Conservation (phyloP, 2,113 vertebrate genomes). For the Tapirus terrestris region DNA sequence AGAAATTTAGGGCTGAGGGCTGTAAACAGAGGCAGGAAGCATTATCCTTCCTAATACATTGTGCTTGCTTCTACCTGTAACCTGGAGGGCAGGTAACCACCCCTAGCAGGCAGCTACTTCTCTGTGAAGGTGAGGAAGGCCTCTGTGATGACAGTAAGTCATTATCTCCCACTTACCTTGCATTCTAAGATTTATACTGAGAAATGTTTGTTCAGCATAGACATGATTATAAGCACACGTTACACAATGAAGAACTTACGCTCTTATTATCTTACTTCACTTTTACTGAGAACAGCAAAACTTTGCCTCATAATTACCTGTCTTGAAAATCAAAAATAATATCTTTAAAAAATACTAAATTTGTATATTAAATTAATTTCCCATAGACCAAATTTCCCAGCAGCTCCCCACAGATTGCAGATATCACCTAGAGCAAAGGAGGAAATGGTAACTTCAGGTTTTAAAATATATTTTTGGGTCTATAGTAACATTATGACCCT, state of each 20-base stretch:
- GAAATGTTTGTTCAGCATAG: background rate
- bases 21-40: background rate
- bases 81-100: background rate
- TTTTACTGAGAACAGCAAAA: background rate
- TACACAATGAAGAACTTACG: background rate
- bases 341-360: background rate
- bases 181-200: background rate
- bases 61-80: background rate
- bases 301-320: background rate
- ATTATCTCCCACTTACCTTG: background rate
- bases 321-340: background rate
- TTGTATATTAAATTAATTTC: background rate
- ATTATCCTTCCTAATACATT: background rate
- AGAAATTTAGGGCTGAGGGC: background rate
- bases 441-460: background rate
- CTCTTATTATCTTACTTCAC: background rate
- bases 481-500: background rate
- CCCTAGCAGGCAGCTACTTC: background rate
- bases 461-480: background rate
- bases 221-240: background rate
- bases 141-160: background rate
- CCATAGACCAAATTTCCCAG: background rate
- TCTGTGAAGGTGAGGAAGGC: background rate
- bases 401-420: background rate
- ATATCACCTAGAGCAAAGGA: background rate